phyloP scores from a whole-genome alignment of 2,797 vertebrate species.

The Apogon hyalosoma region DNA sequence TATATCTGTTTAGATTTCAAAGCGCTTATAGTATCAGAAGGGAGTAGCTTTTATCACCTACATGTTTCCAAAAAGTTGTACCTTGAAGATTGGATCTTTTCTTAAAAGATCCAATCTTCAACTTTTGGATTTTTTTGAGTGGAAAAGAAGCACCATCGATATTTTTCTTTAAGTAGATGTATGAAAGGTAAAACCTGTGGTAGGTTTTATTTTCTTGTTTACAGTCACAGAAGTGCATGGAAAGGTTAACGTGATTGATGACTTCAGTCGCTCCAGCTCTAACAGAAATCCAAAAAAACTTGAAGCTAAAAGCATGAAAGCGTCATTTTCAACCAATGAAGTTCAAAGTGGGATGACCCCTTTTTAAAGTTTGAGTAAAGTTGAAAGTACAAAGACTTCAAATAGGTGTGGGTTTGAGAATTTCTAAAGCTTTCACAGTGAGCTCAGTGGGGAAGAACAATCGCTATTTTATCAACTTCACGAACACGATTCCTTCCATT shows the following conservation, averaged over 20 bases:
- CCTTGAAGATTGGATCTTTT: slow-evolving; percentile 1
- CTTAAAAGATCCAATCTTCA: background rate
- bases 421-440: background rate
- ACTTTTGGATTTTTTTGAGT: background rate
- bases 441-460: background rate
- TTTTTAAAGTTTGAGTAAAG: slow-evolving; percentile 14
- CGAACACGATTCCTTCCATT: background rate
- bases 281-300: slow-evolving; percentile 4
- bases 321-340: slow-evolving; percentile 1
- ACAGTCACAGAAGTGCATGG: background rate
- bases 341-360: slow-evolving; percentile 19
- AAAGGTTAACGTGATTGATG: slow-evolving; percentile 17
- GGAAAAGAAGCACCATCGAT: background rate
- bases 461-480: slow-evolving; percentile 1
- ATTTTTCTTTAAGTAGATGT: slow-evolving; percentile 1
- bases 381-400: slow-evolving; percentile 16
- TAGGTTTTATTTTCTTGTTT: slow-evolving; percentile 5
- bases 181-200: background rate
- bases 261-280: slow-evolving; percentile 1
- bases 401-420: background rate
- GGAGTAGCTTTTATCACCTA: background rate
- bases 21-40: slow-evolving; percentile 26
- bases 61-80: slow-evolving; percentile 5
- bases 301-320: slow-evolving; percentile 15
- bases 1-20: slow-evolving; percentile 32